Evolutionary conservation across 2,113 vertebrate species (phyloP), one percentile per base, ranked within the genome.

Genomic region (Gallinago paraguaiae): DNA sequence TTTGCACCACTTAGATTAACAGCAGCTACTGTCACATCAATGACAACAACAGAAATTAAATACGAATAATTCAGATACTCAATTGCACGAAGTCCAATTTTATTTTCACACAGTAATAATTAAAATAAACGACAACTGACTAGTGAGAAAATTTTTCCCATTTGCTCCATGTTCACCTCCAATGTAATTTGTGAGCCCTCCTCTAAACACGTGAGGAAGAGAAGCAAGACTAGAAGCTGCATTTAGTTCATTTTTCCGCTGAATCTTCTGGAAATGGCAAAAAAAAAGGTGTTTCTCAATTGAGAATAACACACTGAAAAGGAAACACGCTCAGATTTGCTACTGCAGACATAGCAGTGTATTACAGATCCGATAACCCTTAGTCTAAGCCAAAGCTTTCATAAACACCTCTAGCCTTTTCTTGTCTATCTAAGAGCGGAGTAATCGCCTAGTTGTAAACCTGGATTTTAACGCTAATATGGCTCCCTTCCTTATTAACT

Each of bases 201-300:
- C 86, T 84, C 53, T 45, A 53, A 83, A 86, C 30, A 28, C 7
- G 0, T 1, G 11, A 88, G 56, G 27, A 63, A n/a, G 6, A 74
- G 10, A 5, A 64, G 23, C 53, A 30, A 65, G 53, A 45, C 13
- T 3, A 56, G 28, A 59, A 41, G 64, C 57, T 57, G 43, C 56
- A 35, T 20, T 56, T n/a, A 43, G 30, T 1, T 30, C 19, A 8
- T 85, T 76, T 94, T 77, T 31, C 31, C 76, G 83, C 79, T 94
- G 90, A 95, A 90, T 63, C 61, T 91, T 90, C 93, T 85, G 64
- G 92, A 92, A 96, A 54, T 17, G 41, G 25, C 86, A 65, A 84
- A 15, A 1, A 6, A 11, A 17, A 13, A 35, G 25, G 13, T 6
- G 45, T 61, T 76, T 75, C 45, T 18, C 48, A 50, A 37, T 3